Percentiles rank a stretch among this genome's conserved stretches.
phyloP scores from a whole-genome alignment of 2,888 invertebrate genomes.

The Chrysolina oricalcia region DNA sequence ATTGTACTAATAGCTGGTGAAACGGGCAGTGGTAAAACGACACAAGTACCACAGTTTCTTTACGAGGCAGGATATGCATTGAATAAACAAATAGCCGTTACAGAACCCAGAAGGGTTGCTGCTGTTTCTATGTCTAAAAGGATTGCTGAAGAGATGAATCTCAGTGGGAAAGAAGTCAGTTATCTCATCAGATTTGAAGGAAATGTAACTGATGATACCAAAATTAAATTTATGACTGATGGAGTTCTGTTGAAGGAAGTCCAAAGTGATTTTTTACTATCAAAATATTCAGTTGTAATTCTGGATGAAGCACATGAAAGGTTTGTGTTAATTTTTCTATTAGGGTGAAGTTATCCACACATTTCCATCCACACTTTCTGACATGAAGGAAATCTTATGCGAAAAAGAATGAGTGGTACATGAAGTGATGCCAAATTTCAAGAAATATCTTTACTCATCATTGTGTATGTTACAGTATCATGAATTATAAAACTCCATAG shows the following conservation, averaged over 20 bases:
- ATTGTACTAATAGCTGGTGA: slow-evolving; percentile 83
- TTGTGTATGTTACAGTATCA: no score
- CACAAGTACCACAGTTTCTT: slow-evolving; percentile 98
- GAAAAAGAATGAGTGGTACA: no score
- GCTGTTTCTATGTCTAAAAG: slow-evolving; percentile 97
- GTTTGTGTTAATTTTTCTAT: slow-evolving; percentile 80
- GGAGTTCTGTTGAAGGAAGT: slow-evolving; percentile 96
- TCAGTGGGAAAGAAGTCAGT: slow-evolving; percentile 83
- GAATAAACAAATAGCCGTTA: slow-evolving; percentile 89
- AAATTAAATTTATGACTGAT: slow-evolving; percentile 99
- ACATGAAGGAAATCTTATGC: no score
- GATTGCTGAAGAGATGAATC: slow-evolving; percentile 91
- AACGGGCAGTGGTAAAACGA: slow-evolving; percentile 92
- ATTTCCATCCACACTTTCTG: neutral
- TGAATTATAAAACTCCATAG: no score
- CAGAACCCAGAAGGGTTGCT: slow-evolving; percentile 98
- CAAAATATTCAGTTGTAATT: slow-evolving; percentile 93
- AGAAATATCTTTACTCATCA: no score
- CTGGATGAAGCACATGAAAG: slow-evolving; percentile 99
- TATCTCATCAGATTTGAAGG: slow-evolving; percentile 97
- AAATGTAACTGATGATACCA: slow-evolving; percentile 89
- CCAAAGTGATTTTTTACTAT: slow-evolving; percentile 85
- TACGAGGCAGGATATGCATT: slow-evolving; percentile 95
- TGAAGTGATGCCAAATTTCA: no score
- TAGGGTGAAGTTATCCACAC: no score